These are phyloP conservation scores for Strongylocentrotus purpuratus DNA, from an alignment of 35 echinoderm and acorn worm species.

Conservation along the genomic window DNA sequence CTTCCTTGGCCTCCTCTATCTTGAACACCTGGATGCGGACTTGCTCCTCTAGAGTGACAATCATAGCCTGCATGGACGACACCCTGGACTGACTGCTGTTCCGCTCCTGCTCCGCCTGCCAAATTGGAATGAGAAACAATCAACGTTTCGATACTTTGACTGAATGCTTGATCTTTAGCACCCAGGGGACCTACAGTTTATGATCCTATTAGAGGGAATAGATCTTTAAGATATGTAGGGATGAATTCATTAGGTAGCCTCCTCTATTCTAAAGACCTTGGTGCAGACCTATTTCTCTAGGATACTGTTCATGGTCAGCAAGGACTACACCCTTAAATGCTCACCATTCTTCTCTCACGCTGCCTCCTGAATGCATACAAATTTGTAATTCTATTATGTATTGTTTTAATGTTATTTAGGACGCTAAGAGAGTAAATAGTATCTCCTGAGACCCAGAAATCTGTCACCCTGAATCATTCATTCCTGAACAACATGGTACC, in stretches of 20 bases:
- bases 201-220: no score
- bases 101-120: slow-evolving; percentile 83
- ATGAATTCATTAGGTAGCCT: no score
- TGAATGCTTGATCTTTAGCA: not conserved
- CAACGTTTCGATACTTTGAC: not conserved
- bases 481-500: no score
- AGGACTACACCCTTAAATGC: slow-evolving; percentile 65
- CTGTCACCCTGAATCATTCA: no score
- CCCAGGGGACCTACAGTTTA: not conserved
- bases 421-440: no score
- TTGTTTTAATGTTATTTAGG: no score
- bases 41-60: slow-evolving; percentile 90
- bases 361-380: no score
- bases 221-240: no score
- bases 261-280: slow-evolving; percentile 65
- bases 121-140: slow-evolving; percentile 16
- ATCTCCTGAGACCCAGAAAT: no score
- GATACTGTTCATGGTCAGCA: slow-evolving; percentile 84
- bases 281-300: slow-evolving; percentile 86
- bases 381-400: no score
- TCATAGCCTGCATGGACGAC: slow-evolving; percentile 83
- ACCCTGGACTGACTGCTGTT: slow-evolving; percentile 69
- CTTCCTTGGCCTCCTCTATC: slow-evolving; percentile 83
- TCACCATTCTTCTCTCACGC: slow-evolving; percentile 72
- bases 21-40: slow-evolving; percentile 68